Percentiles rank a stretch among this genome's conserved stretches.
Evolutionary conservation across 2,797 vertebrate species (phyloP).

Genomic region (Kryptopterus vitreolus): DNA sequence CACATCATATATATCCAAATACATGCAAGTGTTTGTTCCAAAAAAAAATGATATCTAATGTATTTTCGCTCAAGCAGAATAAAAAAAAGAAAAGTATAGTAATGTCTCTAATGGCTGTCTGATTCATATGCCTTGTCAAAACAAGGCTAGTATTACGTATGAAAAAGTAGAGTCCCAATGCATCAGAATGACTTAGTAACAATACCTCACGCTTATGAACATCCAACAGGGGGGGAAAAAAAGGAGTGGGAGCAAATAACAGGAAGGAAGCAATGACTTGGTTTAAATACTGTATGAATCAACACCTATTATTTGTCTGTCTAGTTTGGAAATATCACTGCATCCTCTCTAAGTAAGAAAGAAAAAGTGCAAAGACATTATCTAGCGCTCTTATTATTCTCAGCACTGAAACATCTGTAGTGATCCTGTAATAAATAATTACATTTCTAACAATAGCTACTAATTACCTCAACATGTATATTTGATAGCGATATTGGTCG

Average conservation of each 20-base stretch:
- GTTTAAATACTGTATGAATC: conserved; percentile 62
- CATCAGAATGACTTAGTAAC: conserved; percentile 55
- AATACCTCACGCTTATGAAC: conserved; percentile 52
- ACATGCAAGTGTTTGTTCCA: conserved; percentile 51
- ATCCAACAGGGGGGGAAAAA: conserved; percentile 3
- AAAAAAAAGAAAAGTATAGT: conserved; percentile 35
- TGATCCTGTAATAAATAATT: background rate
- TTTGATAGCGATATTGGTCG: too few relatives aligned
- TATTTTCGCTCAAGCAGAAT: conserved; percentile 47
- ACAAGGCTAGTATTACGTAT: conserved; percentile 44
- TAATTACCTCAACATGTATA: too few relatives aligned
- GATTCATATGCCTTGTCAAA: conserved; percentile 53
- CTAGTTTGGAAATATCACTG: background rate
- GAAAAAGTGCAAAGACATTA: background rate
- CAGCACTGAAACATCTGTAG: background rate
- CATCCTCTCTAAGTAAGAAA: background rate
- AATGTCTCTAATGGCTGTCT: conserved; percentile 50
- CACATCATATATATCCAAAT: conserved; percentile 56
- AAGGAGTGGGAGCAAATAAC: conserved; percentile 61
- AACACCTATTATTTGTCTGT: conserved; percentile 54
- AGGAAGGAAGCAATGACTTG: conserved; percentile 57
- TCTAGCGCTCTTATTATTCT: background rate
- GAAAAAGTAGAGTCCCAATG: conserved; percentile 40
- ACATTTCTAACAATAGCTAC: background rate
- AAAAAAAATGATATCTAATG: conserved; percentile 55